A percentile compares a stretch with the other conserved stretches of the same genome.
These are phyloP conservation scores for Nannoperca obscura DNA, from an alignment of 2,797 vertebrate genomes.

Conservation along the genomic window DNA sequence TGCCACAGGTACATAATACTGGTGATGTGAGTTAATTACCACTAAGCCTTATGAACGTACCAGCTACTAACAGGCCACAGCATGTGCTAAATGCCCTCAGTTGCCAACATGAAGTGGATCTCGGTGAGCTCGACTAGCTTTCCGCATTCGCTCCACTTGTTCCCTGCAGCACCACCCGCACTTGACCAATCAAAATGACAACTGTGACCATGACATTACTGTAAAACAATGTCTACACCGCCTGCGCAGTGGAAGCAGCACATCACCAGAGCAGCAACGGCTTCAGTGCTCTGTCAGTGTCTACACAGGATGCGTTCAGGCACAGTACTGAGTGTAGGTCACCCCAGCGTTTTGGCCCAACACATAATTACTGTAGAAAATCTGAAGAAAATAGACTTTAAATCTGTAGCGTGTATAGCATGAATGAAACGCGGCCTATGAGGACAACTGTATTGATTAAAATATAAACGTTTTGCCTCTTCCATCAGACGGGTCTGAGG, in stretches of 20 bases:
- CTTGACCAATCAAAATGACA: conserved; percentile 14
- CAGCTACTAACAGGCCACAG: background rate
- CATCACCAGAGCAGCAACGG: background rate
- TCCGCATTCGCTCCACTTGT: background rate
- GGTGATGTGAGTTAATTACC: background rate
- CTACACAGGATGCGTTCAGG: background rate
- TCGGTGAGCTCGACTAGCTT: background rate
- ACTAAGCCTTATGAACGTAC: background rate
- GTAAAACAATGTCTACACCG: background rate
- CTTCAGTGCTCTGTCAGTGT: background rate
- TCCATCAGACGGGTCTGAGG: background rate
- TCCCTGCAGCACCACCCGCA: background rate
- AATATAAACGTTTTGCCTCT: background rate
- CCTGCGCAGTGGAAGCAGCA: background rate
- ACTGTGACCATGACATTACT: background rate
- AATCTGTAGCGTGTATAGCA: background rate
- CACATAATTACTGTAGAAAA: background rate
- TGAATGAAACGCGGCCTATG: background rate
- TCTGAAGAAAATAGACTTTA: background rate
- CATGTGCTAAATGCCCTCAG: background rate
- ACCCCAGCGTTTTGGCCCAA: background rate
- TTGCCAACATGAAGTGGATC: background rate
- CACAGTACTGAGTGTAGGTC: background rate
- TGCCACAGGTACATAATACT: background rate
- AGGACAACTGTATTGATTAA: background rate